These are phyloP conservation scores for Meloidogyne chitwoodi DNA, from an alignment of 1,140 invertebrate species.

Conservation along the genomic window DNA sequence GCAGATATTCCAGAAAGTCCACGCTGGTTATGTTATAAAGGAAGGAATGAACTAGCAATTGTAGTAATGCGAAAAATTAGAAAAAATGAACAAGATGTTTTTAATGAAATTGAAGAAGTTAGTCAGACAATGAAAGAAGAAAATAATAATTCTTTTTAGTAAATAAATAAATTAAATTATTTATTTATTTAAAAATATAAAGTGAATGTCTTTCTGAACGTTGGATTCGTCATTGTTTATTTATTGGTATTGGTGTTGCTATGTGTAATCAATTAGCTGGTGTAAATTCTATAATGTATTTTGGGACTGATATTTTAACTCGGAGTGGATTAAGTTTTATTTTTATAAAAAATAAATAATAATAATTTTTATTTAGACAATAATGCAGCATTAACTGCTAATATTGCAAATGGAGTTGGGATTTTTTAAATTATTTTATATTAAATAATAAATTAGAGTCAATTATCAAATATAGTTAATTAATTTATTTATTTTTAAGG, in stretches of 20 bases:
- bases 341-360: too few species aligned
- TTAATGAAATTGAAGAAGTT: constrained; percentile 9
- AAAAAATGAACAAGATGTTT: neutral
- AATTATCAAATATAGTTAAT: too few species aligned
- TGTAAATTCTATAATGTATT: constrained; percentile 24
- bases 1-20: constrained; percentile 15
- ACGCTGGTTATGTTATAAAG: constrained; percentile 2
- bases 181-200: neutral
- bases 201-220: constrained; percentile 3
- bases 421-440: neutral
- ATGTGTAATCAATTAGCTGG: constrained; percentile 20
- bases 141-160: neutral
- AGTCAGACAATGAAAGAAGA: neutral
- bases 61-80: neutral
- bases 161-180: neutral
- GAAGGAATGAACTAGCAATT: neutral
- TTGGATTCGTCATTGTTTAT: constrained; percentile 13
- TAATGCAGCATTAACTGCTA: constrained; percentile 1
- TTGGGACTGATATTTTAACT: constrained; percentile 7
- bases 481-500: neutral
- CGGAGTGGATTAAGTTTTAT: neutral
- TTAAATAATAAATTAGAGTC: too few species aligned
- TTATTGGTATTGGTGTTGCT: constrained; percentile 17
- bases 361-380: neutral
- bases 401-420: constrained; percentile 11